Conservation (phyloP, 2,888 invertebrate genomes). For the Hirudinaria manillensis region DNA sequence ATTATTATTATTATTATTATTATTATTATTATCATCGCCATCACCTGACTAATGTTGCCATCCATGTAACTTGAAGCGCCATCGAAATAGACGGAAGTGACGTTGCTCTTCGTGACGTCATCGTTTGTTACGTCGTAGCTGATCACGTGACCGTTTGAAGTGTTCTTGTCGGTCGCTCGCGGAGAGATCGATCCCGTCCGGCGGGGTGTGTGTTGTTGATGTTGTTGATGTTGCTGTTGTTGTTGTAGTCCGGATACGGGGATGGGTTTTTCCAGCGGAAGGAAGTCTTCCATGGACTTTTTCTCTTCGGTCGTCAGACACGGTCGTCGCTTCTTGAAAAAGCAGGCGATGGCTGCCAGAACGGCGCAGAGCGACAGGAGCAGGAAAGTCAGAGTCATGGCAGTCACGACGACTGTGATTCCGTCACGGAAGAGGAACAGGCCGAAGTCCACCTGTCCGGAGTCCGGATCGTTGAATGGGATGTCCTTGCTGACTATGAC, state of each 20-base stretch:
- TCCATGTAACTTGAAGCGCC: neutral
- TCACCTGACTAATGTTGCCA: conserved; percentile 9
- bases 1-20: conserved; percentile 17
- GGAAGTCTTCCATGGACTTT: conserved; percentile 4
- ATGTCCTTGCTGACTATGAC: conserved; percentile 33
- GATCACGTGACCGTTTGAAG: conserved; percentile 22
- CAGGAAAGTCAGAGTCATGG: conserved; percentile 32
- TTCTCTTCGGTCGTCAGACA: conserved; percentile 4
- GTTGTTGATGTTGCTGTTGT: conserved; percentile 1
- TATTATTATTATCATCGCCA: conserved; percentile 24
- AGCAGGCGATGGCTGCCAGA: conserved; percentile 30
- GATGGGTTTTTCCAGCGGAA: neutral
- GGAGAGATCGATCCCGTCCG: neutral
- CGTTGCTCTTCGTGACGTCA: conserved; percentile 21
- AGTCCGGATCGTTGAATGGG: conserved; percentile 25
- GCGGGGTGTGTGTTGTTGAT: neutral
- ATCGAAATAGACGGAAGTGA: conserved; percentile 11
- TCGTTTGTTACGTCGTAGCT: conserved; percentile 24
- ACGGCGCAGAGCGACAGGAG: conserved; percentile 32
- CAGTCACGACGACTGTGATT: conserved; percentile 30
- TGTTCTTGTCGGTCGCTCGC: neutral
- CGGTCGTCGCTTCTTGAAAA: conserved; percentile 19
- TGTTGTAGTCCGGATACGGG: neutral
- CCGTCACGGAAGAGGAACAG: conserved; percentile 29
- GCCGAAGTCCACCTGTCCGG: neutral